Evolutionary conservation across 2,113 vertebrate species (phyloP), one percentile per base, ranked within the genome.

Genomic region (Cercopithecus mona): DNA sequence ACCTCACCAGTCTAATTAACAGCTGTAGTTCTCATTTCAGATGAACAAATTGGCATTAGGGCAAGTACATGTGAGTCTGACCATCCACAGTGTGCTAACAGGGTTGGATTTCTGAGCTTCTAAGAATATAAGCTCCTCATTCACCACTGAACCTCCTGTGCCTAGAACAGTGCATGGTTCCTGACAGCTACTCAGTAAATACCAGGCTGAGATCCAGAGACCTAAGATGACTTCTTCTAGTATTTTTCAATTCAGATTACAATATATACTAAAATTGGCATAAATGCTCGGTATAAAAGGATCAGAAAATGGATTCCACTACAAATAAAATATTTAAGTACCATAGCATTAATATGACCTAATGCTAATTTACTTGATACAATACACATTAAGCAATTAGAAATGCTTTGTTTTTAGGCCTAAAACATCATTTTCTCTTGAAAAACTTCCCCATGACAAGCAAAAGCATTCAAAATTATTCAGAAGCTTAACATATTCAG

Each of bases 1-100:
- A 96, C 90, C 88, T 97, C 94, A 57, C 90, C 80, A 97, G 96
- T 92, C 97, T 98, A 98, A 97, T 98, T 98, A 97, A 98, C 96
- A 98, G 97, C 96, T 98, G 95, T 85, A 97, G 92, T 95, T 97
- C 94, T 98, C 87, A 96, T 90, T 97, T 97, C 95, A 97, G 97
- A 98, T 94, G 95, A 98, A 97, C 95, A 96, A 96, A 97, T 1
- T 96, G 97, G 88, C 96, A 95, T 93, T 61, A 93, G 87, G 87
- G 92, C 87, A 96, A 93, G 80, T 81, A 92, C 84, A 96, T 94
- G 83, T 96, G 94, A 96, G 87, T 87, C 83, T 97, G 95, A 95
- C 92, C 95, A 96, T 95, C 83, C 83, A 3, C 84, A 52, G 38
- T 90, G 40, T 84, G 93, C 75, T 86, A 94, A 96, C 61, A 93